phyloP scores from a whole-genome alignment of 2,888 invertebrate genomes.

The Cantharis flavilabris region DNA sequence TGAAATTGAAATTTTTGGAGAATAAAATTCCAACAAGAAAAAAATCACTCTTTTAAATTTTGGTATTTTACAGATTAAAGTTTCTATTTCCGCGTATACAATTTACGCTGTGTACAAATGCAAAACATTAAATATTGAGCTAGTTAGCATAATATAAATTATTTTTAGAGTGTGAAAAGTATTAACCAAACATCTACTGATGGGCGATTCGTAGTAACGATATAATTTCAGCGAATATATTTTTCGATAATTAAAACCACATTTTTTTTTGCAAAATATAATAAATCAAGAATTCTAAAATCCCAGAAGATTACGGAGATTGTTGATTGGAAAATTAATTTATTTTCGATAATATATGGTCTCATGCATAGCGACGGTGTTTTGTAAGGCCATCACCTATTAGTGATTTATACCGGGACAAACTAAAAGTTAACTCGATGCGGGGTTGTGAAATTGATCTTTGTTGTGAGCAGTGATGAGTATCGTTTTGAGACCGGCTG shows the following conservation, averaged over 20 bases:
- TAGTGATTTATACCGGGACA: slow-evolving; percentile 25
- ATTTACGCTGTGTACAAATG: not conserved
- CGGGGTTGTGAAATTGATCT: slow-evolving; percentile 25
- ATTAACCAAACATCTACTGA: not conserved
- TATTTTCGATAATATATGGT: slow-evolving; percentile 8
- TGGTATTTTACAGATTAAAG: not conserved
- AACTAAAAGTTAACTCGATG: slow-evolving; percentile 25
- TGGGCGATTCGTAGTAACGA: not conserved
- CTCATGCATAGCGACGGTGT: slow-evolving; percentile 5
- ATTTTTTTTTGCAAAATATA: not conserved
- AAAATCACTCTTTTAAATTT: not conserved
- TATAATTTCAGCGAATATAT: not conserved
- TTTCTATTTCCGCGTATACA: not conserved
- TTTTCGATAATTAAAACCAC: not conserved
- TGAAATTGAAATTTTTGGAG: not conserved
- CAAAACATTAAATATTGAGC: not conserved
- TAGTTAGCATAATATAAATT: not conserved
- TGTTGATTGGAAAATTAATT: slow-evolving; percentile 4
- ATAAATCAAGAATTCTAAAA: not conserved
- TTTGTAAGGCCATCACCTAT: slow-evolving; percentile 13
- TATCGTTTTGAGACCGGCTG: slow-evolving; percentile 3
- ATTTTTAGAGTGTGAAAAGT: not conserved
- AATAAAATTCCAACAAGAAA: not conserved
- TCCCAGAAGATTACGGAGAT: slow-evolving; percentile 12
- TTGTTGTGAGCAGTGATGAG: slow-evolving; percentile 11